A percentile compares a stretch with the other conserved stretches of the same genome.
These are phyloP conservation scores for Ceriagrion tenellum DNA, from an alignment of 2,888 invertebrate species.

Conservation along the genomic window DNA sequence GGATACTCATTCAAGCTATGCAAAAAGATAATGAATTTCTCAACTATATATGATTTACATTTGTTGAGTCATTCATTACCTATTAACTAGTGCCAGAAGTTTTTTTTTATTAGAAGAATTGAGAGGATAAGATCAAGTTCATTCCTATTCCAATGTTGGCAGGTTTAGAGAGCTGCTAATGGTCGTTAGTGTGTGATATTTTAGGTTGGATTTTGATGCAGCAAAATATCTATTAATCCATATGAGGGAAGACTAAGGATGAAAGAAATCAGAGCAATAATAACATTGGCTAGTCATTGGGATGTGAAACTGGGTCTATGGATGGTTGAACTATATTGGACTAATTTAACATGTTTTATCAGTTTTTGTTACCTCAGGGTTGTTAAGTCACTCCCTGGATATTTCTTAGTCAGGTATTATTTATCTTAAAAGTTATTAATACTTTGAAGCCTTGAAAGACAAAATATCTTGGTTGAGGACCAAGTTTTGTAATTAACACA, in stretches of 20 bases:
- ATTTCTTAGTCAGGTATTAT: not conserved
- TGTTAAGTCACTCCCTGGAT: not conserved
- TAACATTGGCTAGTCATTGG: not conserved
- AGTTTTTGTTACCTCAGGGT: not conserved
- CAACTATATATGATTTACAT: not conserved
- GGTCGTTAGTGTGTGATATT: too few relatives aligned
- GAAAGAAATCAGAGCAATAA: not conserved
- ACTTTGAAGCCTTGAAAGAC: not conserved
- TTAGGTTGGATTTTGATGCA: not conserved
- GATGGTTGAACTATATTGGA: not conserved
- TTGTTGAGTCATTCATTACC: not conserved
- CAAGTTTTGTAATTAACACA: not conserved
- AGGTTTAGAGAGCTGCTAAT: not conserved
- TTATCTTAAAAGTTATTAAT: not conserved
- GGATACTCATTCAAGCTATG: conserved; percentile 72
- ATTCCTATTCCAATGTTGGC: too few relatives aligned
- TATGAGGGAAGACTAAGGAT: not conserved
- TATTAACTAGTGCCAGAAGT: not conserved
- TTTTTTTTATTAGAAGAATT: not conserved
- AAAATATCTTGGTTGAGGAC: not conserved
- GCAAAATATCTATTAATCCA: too few relatives aligned
- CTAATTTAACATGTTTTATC: not conserved
- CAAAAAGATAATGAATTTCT: not conserved
- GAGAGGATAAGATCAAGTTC: too few relatives aligned
- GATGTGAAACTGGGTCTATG: not conserved